Evolutionary conservation across 2,113 vertebrate genomes (phyloP), one percentile per base, ranked within the genome.

Genomic region (Ornithorhynchus anatinus): DNA sequence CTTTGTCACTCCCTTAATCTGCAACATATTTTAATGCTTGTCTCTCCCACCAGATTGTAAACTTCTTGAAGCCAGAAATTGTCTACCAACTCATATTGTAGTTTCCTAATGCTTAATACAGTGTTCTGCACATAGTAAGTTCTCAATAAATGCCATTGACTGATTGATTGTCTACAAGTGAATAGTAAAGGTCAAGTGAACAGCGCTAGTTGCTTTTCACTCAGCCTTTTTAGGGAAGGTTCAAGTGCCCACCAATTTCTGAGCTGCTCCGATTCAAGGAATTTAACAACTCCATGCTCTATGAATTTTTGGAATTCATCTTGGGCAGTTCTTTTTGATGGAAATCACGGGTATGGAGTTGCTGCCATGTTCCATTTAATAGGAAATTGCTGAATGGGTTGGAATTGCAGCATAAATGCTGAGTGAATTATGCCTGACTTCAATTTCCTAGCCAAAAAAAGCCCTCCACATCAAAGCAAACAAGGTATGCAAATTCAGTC

Each of bases 181-280:
- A 72, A 33, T 45, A 53, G 53, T 8, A 43, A 61, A 56, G 59
- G 33, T 27, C 43, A 59, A 63, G 45, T 48, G 65, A 37, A 59
- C 59, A 63, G 47, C 79, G 3, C 16, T 51, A 14, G 43, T 10
- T 5, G 25, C 33, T 60, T 42, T 69, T 79, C 39, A 77, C 23
- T 66, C 59, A 69, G 38, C 54, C 27, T 14, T 51, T 45, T 58
- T 73, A 53, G 59, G 65, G 37, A 77, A 85, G 83, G 54, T 51
- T 81, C n/a, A 59, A 42, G 52, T 6, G 43, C 56, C 12, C 53
- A 40, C 61, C 53, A 16, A 1, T 63, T 47, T 75, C 47, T 59
- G 33, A 63, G 29, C 35, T 52, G 10, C 45, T 59, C 7, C 13
- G 32, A 35, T 69, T 74, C 37, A 59, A 19, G 54, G 19, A 25